Conservation (phyloP, 2,113 vertebrate species). For the human (Homo sapiens) region GRCh38 chr6:73941001-73941500, state of each 20-base stretch:
- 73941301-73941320: neutral
- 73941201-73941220: neutral
- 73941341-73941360: neutral
- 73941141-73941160: neutral
- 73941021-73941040: neutral
- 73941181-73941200: neutral
- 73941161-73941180: neutral
- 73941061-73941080: conserved; percentile 16
- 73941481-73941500: neutral
- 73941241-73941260: neutral
- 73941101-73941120: neutral
- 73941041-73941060: neutral
- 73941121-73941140: neutral
- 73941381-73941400: neutral
- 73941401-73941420: neutral
- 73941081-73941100: conserved; percentile 18
- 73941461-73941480: neutral
- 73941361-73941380: neutral
- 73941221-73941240: neutral
- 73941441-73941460: neutral
- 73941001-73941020: neutral
- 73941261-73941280: neutral
- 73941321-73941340: neutral
- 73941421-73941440: neutral
- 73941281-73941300: neutral